These are phyloP conservation scores for human (Homo sapiens) DNA, from an alignment of 2,113 vertebrate genomes.

Conservation along the genomic window DNA sequence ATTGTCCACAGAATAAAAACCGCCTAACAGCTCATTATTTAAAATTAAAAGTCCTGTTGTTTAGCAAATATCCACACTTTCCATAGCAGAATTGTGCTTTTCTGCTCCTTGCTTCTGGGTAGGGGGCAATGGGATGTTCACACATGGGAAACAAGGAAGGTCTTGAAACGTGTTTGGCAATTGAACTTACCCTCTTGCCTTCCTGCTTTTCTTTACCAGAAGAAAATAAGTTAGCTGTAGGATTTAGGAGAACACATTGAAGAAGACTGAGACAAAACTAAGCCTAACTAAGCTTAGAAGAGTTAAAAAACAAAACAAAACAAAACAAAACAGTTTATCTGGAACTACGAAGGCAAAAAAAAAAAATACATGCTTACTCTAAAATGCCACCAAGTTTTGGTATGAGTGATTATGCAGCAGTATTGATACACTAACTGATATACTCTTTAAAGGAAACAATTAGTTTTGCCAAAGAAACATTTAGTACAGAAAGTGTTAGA, in stretches of 20 bases:
- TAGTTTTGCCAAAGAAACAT: not conserved
- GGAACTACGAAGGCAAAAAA: not conserved
- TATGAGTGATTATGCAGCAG: not conserved
- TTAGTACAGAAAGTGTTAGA: not conserved
- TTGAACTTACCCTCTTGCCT: not conserved
- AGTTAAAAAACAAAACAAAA: not conserved
- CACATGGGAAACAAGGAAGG: not conserved
- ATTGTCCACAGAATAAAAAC: not conserved
- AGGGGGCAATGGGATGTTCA: not conserved
- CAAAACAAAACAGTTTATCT: not conserved
- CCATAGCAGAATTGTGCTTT: not conserved
- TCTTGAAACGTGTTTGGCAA: not conserved
- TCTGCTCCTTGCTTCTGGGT: not conserved
- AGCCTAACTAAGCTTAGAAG: not conserved
- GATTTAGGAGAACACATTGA: not conserved
- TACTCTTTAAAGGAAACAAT: not conserved
- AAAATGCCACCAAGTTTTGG: not conserved
- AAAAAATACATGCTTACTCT: not conserved
- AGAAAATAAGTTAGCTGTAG: not conserved
- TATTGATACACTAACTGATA: not conserved
- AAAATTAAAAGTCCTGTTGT: not conserved
- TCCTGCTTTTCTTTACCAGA: not conserved
- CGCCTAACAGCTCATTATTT: not conserved
- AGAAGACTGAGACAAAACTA: not conserved
- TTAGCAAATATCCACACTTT: not conserved